Conservation (phyloP, 2,797 vertebrate genomes). For the Melanotaenia nigrans region DNA sequence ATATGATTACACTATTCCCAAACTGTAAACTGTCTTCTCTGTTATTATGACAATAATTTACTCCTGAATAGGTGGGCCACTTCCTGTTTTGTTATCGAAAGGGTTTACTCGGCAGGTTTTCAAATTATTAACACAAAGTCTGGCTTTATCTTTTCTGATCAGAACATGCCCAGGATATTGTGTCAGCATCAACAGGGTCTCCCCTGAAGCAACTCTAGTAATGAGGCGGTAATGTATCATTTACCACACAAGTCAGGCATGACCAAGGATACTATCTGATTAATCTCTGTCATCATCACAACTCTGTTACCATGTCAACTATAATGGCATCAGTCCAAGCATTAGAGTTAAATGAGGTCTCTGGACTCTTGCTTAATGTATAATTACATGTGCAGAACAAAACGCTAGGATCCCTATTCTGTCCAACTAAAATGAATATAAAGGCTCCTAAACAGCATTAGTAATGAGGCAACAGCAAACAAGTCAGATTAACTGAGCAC, state of each 20-base stretch:
- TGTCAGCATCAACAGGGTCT: conserved; percentile 12
- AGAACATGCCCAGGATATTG: conserved; percentile 19
- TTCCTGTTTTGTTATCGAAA: conserved; percentile 6
- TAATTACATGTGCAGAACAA: neutral
- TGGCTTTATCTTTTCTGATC: conserved; percentile 49
- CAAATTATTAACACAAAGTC: conserved; percentile 17
- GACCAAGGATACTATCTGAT: conserved; percentile 32
- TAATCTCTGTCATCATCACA: conserved; percentile 23
- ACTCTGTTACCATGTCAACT: conserved; percentile 27
- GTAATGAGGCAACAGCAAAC: neutral
- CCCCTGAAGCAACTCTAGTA: neutral
- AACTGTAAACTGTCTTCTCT: neutral
- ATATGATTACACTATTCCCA: neutral
- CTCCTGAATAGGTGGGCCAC: neutral
- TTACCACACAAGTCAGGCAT: conserved; percentile 19
- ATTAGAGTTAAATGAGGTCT: conserved; percentile 26
- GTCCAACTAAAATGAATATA: neutral
- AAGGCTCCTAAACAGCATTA: neutral
- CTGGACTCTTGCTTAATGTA: neutral
- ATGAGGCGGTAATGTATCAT: conserved; percentile 41
- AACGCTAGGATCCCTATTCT: neutral
- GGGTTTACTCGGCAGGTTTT: neutral
- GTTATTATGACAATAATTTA: conserved; percentile 8
- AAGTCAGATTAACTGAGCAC: neutral
- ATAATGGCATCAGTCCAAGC: conserved; percentile 41